Percentiles rank a stretch among this genome's conserved stretches.
phyloP scores from a whole-genome alignment of 2,888 invertebrate species.

The Acanthosepion lycidas region DNA sequence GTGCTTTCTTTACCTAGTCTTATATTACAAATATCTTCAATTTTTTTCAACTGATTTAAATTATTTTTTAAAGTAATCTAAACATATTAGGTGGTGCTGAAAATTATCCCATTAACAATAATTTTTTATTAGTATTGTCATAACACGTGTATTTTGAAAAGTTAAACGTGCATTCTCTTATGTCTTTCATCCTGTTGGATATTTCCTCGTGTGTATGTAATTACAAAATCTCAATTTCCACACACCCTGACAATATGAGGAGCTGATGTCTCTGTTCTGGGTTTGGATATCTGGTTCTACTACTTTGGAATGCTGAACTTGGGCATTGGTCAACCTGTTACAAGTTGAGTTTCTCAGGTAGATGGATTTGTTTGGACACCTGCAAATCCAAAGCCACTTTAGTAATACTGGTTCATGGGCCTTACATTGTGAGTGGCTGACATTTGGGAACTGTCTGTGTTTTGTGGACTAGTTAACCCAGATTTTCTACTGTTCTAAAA shows the following conservation, averaged over 20 bases:
- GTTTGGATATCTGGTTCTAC: neutral
- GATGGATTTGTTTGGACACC: neutral
- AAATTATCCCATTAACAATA: no score
- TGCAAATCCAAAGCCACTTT: neutral
- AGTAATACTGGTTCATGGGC: neutral
- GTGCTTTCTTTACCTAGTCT: no score
- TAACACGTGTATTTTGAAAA: no score
- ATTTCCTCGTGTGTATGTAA: no score
- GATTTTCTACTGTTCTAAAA: neutral
- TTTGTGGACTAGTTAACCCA: no score
- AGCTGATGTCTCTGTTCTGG: neutral
- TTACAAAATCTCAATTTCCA: neutral
- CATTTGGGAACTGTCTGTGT: neutral
- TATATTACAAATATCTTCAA: no score
- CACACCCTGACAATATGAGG: neutral
- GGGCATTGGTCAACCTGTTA: slow-evolving; percentile 33
- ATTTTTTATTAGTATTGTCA: no score
- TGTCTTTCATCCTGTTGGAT: neutral
- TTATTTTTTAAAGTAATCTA: no score
- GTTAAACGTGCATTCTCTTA: neutral
- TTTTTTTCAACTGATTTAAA: no score
- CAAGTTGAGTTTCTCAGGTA: neutral
- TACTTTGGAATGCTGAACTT: neutral
- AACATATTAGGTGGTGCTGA: no score
- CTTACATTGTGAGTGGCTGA: neutral